phyloP scores from a whole-genome alignment of 2,888 invertebrate species.

The Eilema caniola region DNA sequence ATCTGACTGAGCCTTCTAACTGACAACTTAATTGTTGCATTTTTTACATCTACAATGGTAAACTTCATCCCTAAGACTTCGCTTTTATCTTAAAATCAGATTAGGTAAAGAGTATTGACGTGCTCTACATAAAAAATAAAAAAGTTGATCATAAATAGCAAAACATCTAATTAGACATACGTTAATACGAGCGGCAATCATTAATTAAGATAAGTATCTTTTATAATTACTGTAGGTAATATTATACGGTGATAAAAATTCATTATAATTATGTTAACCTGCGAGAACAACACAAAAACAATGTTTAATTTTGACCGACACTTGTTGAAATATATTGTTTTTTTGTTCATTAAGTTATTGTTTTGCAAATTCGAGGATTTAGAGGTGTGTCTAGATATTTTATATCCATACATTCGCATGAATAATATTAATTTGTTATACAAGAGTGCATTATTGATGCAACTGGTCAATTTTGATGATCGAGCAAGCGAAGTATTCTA shows the following conservation, averaged over 20 bases:
- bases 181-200: background rate
- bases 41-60: too few relatives aligned
- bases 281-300: background rate
- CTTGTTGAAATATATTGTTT: background rate
- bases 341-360: background rate
- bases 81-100: too few relatives aligned
- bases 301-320: background rate
- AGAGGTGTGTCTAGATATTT: background rate
- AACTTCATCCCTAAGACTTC: too few relatives aligned
- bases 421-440: too few relatives aligned
- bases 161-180: background rate
- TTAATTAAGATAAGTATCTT: background rate
- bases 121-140: background rate
- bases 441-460: too few relatives aligned
- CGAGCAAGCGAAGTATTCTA: too few relatives aligned
- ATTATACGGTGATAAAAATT: background rate
- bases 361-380: background rate
- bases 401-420: too few relatives aligned
- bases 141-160: background rate
- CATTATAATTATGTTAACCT: background rate
- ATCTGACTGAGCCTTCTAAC: too few relatives aligned
- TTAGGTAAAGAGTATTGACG: background rate
- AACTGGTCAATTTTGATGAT: too few relatives aligned
- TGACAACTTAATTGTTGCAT: too few relatives aligned
- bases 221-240: background rate